These are phyloP conservation scores for Cerastis leucographa DNA, from an alignment of 2,888 invertebrate species.

Conservation along the genomic window DNA sequence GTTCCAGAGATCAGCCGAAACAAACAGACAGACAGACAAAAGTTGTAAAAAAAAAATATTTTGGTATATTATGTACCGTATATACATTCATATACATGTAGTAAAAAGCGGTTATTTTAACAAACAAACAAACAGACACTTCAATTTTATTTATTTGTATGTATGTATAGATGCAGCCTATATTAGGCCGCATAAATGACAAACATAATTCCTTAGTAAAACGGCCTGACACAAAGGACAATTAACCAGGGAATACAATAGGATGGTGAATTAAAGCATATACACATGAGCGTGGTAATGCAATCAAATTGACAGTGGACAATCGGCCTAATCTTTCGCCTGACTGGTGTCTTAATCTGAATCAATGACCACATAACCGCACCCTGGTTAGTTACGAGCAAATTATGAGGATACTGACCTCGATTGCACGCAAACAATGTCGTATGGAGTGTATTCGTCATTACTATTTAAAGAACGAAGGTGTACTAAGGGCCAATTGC, in stretches of 20 bases:
- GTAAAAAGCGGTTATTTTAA: too few species aligned
- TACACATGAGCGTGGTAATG: slow-evolving; percentile 27
- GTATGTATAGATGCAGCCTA: too few species aligned
- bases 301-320: slow-evolving; percentile 51
- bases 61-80: too few species aligned
- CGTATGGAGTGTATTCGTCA: slow-evolving; percentile 9
- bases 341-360: slow-evolving; percentile 56
- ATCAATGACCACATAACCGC: slow-evolving; percentile 60
- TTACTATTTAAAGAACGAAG: slow-evolving; percentile 1
- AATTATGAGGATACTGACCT: slow-evolving; percentile 55
- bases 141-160: too few species aligned
- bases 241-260: slow-evolving; percentile 27
- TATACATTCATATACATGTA: too few species aligned
- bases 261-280: slow-evolving; percentile 30
- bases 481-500: neutral
- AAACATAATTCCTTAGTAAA: slow-evolving; percentile 35
- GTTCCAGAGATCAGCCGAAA: too few species aligned
- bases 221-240: slow-evolving; percentile 14
- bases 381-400: slow-evolving; percentile 26
- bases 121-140: too few species aligned
- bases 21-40: too few species aligned
- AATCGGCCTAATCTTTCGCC: slow-evolving; percentile 62
- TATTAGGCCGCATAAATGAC: slow-evolving; percentile 5
- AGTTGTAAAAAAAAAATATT: too few species aligned
- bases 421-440: slow-evolving; percentile 31